Conservation (phyloP, 2,113 vertebrate genomes). For the Brienomyrus longianalis region DNA sequence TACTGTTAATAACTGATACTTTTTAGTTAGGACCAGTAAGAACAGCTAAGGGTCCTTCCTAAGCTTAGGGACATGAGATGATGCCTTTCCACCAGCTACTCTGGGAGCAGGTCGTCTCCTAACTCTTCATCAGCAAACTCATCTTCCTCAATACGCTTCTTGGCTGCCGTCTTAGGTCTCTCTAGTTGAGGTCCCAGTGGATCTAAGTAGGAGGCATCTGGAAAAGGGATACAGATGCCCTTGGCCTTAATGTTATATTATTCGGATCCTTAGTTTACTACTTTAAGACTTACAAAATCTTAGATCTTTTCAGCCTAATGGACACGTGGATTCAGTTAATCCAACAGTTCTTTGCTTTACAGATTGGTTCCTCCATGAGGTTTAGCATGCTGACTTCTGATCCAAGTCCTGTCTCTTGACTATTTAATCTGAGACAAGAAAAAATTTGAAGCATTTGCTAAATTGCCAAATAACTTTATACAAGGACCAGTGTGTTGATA, state of each 20-base stretch:
- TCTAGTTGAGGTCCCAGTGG: constrained; percentile 85
- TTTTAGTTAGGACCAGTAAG: neutral
- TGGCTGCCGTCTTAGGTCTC: constrained; percentile 85
- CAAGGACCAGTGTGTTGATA: neutral
- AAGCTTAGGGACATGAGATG: neutral
- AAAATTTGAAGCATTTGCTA: neutral
- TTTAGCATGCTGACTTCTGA: neutral
- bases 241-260: neutral
- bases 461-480: neutral
- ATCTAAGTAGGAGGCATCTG: constrained; percentile 85
- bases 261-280: neutral
- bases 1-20: neutral
- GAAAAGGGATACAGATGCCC: constrained; percentile 17
- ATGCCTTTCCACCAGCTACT: constrained; percentile 51
- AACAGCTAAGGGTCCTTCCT: neutral
- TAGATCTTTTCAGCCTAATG: neutral
- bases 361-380: neutral
- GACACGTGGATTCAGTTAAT: neutral
- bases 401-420: neutral
- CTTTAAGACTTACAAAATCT: neutral
- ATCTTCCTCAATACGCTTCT: constrained; percentile 75
- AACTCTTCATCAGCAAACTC: constrained; percentile 91
- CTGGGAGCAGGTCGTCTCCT: constrained; percentile 88
- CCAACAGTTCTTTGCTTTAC: neutral
- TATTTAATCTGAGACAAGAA: neutral